Conservation (phyloP, 2,888 invertebrate species). For the Syrphus vitripennis region DNA sequence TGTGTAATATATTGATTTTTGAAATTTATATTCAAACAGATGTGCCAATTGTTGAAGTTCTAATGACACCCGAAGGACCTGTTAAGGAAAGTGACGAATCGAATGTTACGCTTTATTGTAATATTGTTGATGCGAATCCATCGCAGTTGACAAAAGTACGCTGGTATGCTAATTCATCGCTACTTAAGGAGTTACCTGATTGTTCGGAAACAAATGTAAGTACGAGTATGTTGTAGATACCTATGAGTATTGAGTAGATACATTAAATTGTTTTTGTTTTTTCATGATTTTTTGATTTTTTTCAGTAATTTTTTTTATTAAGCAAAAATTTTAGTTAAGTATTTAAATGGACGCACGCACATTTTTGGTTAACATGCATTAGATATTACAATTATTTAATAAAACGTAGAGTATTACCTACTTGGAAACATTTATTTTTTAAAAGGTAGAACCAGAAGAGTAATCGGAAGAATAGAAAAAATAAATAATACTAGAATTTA, state of each 20-base stretch:
- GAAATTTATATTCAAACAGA: slow-evolving; percentile 82
- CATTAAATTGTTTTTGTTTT: not conserved
- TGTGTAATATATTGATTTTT: not conserved
- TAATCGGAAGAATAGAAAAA: too few species aligned
- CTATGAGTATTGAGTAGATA: not conserved
- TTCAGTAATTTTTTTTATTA: not conserved
- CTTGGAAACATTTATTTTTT: too few species aligned
- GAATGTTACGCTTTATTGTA: slow-evolving; percentile 92
- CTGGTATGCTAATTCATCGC: slow-evolving; percentile 92
- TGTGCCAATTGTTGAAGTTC: slow-evolving; percentile 89
- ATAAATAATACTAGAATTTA: too few species aligned
- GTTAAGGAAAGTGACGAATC: slow-evolving; percentile 89
- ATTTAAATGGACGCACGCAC: too few species aligned
- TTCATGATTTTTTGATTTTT: not conserved
- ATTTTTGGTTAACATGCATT: too few species aligned
- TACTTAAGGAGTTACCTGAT: slow-evolving; percentile 92
- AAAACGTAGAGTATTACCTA: too few species aligned
- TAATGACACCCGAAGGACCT: slow-evolving; percentile 89
- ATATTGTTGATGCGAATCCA: slow-evolving; percentile 91
- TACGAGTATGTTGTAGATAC: not conserved
- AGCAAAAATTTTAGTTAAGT: too few species aligned
- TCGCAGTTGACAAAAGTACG: slow-evolving; percentile 87
- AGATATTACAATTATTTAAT: too few species aligned
- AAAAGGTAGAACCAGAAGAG: too few species aligned
- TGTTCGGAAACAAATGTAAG: slow-evolving; percentile 82